These are phyloP conservation scores for Nesogale talazaci DNA, from an alignment of 2,113 vertebrate species.

Conservation along the genomic window DNA sequence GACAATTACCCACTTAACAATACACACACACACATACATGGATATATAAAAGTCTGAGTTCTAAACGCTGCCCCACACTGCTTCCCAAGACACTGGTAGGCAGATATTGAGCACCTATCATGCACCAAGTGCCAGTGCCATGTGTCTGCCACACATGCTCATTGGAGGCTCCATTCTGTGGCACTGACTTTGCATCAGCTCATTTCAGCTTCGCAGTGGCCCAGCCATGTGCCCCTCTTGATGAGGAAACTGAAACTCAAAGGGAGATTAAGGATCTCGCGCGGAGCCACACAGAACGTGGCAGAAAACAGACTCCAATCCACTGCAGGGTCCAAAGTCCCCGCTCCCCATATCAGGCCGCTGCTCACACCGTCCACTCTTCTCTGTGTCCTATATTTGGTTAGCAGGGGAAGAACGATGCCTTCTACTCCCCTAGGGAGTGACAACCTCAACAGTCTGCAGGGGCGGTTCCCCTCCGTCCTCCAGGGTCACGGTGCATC, in stretches of 20 bases:
- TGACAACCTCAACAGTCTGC: too few relatives aligned
- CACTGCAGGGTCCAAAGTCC: not conserved
- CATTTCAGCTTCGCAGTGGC: not conserved
- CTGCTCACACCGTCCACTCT: not conserved
- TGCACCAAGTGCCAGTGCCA: too few relatives aligned
- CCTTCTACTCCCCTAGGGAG: too few relatives aligned
- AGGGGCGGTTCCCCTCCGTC: too few relatives aligned
- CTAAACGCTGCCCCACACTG: not conserved
- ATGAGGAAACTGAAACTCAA: conserved; percentile 8
- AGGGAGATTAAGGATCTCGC: not conserved
- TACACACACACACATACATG: not conserved
- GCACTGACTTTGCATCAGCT: not conserved
- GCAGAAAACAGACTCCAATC: not conserved
- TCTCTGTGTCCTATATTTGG: not conserved
- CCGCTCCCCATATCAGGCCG: not conserved
- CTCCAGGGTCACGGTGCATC: too few relatives aligned
- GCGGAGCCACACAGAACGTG: not conserved
- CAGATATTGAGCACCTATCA: not conserved
- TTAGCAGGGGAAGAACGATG: too few relatives aligned
- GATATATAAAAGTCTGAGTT: not conserved
- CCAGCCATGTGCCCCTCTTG: not conserved
- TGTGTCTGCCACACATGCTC: too few relatives aligned
- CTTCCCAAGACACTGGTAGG: not conserved
- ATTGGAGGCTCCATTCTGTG: too few relatives aligned
- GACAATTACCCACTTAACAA: not conserved